These are phyloP conservation scores for Drosophila pseudoananassae DNA, from an alignment of 1,140 invertebrate species.

Conservation along the genomic window DNA sequence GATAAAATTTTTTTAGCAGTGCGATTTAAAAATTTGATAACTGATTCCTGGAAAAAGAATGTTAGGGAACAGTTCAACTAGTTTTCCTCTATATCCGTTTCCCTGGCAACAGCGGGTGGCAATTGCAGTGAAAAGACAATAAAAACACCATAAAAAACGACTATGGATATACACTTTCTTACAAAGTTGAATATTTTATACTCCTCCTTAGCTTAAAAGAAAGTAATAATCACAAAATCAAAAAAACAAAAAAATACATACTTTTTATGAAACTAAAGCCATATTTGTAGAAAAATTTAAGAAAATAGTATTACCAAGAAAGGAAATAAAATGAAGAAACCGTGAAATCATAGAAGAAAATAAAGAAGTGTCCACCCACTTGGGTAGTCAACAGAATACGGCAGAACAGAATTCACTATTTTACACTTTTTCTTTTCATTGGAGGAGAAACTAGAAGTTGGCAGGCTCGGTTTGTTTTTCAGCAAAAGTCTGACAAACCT, in stretches of 20 bases:
- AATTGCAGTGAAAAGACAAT: slow-evolving; percentile 15
- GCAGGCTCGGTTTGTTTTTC: slow-evolving; percentile 70
- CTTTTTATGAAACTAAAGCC: too few species aligned
- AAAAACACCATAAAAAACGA: not conserved
- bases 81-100: not conserved
- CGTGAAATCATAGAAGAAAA: slow-evolving; percentile 30
- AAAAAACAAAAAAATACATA: not conserved
- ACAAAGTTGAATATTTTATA: not conserved
- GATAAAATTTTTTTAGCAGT: too few species aligned
- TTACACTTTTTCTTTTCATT: slow-evolving; percentile 34
- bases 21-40: not conserved
- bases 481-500: slow-evolving; percentile 73
- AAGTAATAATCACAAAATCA: not conserved
- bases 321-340: slow-evolving; percentile 12
- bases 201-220: too few species aligned
- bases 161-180: not conserved
- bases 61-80: not conserved
- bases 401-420: slow-evolving; percentile 43
- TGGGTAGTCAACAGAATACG: slow-evolving; percentile 19
- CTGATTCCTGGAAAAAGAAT: not conserved
- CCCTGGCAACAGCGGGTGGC: slow-evolving; percentile 30
- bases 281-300: not conserved
- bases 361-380: slow-evolving; percentile 20
- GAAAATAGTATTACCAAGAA: not conserved
- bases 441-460: slow-evolving; percentile 35